A percentile compares a stretch with the other conserved stretches of the same genome.
Conservation (phyloP, 2,113 vertebrate genomes). For the Geococcyx californianus region DNA sequence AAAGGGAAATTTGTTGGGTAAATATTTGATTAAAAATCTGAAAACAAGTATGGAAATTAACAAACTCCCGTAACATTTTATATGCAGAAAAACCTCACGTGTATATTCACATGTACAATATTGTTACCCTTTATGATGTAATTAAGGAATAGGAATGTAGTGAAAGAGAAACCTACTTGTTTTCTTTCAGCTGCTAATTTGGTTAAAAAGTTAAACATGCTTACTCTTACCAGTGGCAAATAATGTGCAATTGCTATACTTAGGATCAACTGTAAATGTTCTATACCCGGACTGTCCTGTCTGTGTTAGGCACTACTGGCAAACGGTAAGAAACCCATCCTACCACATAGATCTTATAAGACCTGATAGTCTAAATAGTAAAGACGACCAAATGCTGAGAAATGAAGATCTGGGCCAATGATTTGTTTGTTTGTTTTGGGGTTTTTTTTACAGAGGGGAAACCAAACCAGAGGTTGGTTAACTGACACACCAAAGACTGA, state of each 20-base stretch:
- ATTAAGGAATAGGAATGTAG: not conserved
- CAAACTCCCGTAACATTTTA: not conserved
- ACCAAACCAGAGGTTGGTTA: not conserved
- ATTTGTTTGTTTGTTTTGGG: too few species aligned
- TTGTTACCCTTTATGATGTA: not conserved
- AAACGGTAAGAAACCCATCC: not conserved
- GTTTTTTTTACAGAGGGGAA: not conserved
- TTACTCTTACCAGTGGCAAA: not conserved
- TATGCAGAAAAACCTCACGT: not conserved
- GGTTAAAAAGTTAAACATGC: not conserved
- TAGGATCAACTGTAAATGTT: not conserved
- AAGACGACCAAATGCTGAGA: not conserved
- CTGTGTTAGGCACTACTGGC: not conserved
- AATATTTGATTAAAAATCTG: not conserved
- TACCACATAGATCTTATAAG: not conserved
- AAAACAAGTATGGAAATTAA: not conserved
- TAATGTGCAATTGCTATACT: not conserved
- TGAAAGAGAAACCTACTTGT: not conserved
- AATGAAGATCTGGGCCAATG: not conserved
- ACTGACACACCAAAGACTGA: not conserved
- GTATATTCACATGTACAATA: not conserved
- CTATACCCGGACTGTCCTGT: not conserved
- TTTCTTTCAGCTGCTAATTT: not conserved
- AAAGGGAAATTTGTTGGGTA: not conserved
- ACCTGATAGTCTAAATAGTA: not conserved